A percentile compares a stretch with the other conserved stretches of the same genome.
Evolutionary conservation across 2,797 vertebrate species (phyloP).

Genomic region (Leucoraja ocellata): DNA sequence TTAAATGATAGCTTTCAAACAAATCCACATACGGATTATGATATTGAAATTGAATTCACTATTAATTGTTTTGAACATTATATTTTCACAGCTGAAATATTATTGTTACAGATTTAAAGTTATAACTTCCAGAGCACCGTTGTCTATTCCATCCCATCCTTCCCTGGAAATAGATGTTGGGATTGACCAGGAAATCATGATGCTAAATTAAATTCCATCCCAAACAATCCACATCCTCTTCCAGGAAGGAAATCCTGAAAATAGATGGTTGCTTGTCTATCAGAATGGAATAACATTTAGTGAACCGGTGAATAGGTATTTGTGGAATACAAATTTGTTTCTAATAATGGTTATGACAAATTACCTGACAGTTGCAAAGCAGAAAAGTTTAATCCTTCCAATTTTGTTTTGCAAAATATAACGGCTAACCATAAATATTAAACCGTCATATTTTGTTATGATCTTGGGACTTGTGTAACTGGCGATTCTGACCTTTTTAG

Average conservation of each 20-base stretch:
- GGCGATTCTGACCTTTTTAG: neutral
- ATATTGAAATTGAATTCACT: neutral
- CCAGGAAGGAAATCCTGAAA: slow-evolving; percentile 60
- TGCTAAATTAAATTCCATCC: slow-evolving; percentile 46
- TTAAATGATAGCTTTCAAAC: neutral
- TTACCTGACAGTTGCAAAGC: neutral
- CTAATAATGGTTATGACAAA: neutral
- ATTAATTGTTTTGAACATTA: neutral
- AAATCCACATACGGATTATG: neutral
- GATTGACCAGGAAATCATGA: slow-evolving; percentile 49
- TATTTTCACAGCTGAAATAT: neutral
- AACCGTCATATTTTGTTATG: neutral
- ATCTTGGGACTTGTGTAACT: neutral
- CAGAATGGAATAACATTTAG: slow-evolving; percentile 34
- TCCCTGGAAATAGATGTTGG: slow-evolving; percentile 41
- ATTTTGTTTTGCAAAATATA: too few species aligned
- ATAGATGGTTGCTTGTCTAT: slow-evolving; percentile 54
- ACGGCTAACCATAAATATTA: too few species aligned
- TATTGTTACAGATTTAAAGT: neutral
- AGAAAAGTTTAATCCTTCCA: neutral
- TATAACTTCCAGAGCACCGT: too few species aligned
- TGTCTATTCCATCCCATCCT: neutral
- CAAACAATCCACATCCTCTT: slow-evolving; percentile 47
- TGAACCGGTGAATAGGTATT: neutral
- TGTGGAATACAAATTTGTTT: neutral